Conservation (phyloP, 2,888 invertebrate genomes). For the Heteromurus nitidus region DNA sequence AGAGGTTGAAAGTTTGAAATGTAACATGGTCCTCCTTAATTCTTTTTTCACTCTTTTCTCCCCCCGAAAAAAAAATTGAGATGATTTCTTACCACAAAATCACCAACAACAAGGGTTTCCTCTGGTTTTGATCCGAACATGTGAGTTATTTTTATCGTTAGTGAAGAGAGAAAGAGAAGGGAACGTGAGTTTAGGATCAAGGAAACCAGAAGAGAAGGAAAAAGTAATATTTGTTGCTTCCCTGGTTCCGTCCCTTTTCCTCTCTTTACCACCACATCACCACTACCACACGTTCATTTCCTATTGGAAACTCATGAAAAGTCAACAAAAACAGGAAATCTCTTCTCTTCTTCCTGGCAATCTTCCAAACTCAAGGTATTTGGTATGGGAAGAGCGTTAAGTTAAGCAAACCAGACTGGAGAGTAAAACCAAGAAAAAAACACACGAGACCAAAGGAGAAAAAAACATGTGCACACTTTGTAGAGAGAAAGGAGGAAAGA, state of each 20-base stretch:
- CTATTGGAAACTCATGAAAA: constrained; percentile 46
- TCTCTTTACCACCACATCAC: constrained; percentile 28
- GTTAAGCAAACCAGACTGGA: neutral
- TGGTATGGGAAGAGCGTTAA: constrained; percentile 13
- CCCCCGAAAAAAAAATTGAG: constrained; percentile 53
- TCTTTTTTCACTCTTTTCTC: constrained; percentile 27
- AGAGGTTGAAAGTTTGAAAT: neutral
- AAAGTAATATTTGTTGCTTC: constrained; percentile 62
- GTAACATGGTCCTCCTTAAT: too few relatives aligned
- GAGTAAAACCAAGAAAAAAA: constrained; percentile 18
- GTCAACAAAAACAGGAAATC: constrained; percentile 54
- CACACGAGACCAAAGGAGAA: constrained; percentile 2
- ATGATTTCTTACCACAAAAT: constrained; percentile 61
- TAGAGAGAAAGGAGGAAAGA: neutral
- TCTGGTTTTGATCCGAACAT: constrained; percentile 16
- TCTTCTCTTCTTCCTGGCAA: constrained; percentile 43
- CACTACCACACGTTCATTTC: constrained; percentile 11
- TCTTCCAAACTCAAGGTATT: constrained; percentile 54
- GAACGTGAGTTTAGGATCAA: constrained; percentile 24
- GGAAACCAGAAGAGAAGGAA: constrained; percentile 6
- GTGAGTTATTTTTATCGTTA: neutral
- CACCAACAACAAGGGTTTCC: constrained; percentile 43
- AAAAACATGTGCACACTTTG: constrained; percentile 5
- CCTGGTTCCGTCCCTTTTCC: constrained; percentile 9
- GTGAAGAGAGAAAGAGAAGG: neutral